Base-by-base conservation (phyloP, 2,113 vertebrate genomes). In the Malaclemys terrapin region DNA sequence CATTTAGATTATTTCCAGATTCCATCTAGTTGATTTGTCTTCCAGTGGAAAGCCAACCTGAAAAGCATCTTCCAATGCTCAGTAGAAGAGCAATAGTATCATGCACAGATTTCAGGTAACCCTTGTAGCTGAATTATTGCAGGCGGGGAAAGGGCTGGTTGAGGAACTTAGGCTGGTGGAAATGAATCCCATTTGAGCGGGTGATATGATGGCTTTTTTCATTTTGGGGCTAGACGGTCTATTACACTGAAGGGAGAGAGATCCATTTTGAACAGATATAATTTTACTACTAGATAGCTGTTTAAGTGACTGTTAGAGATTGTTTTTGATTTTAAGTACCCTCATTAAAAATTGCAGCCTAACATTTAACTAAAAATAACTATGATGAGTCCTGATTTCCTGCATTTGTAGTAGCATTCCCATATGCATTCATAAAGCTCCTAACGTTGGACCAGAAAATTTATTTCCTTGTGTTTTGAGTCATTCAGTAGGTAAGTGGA, bases 401-500 rank as follows among this genome's bases (percentile, higher is more conserved):
- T 80, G 80, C 49, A 50, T 59, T 91, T 91, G 56, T 87, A 31
- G 11, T n/a, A 75, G 52, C 84, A 29, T 75, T 82, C 53, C n/a
- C 78, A 69, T 84, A 27, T 82, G 47, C 24, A 57, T 57, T 45
- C 79, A 75, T 87, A 91, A 91, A 72, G 57, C 53, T 10, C 72
- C 29, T 72, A 22, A 22, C 62, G 1, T 22, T 72, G n/a, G 65
- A 72, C 10, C n/a, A 22, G 65, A 38, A 72, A 22, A 38, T 38
- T 10, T 72, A 72, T 72, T 92, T 65, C 84, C 54, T 65, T 88
- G 57, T 83, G 69, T 78, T 78, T 92, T 92, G 81, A 88, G 57
- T 92, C 85, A 84, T 88, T 92, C 81, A 88, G 17, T 50, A 88
- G 57, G 72, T 94, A 87, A 88, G 80, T 83, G 90, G 78, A 92